Evolutionary conservation across 2,113 vertebrate genomes (phyloP), one percentile per base, ranked within the genome.

Genomic region (Cyprichromis sp.): DNA sequence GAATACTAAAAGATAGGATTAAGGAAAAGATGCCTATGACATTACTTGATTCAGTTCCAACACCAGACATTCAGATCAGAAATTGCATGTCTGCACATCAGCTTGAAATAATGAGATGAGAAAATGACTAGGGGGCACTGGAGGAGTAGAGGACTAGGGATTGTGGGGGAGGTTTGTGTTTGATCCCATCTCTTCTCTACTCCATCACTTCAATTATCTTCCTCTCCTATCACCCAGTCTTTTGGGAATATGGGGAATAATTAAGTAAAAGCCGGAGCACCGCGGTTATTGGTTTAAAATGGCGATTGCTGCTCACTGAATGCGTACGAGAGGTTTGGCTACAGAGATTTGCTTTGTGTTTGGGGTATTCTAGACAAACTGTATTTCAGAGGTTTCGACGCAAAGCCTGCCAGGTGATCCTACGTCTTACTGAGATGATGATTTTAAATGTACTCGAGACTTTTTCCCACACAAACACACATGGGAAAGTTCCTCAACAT

Each of bases 151-250:
- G 93, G 93, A 92, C 95, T 93, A 73, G 93, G 92, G 95, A 96
- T 94, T 97, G 96, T 91, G 76, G 93, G 96, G 97, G 86, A 89
- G 91, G 95, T 96, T 96, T 81, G 85, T 92, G 95, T 93, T 93
- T 97, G 97, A 97, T 96, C 96, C 95, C 81, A 89, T 95, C 96
- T 94, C 94, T 90, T 95, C 95, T 94, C 93, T 96, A 94, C 96
- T 96, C 96, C 95, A 95, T 96, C 96, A 95, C 87, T 85, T 96
- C 97, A 96, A 96, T 98, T 98, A 97, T 97, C 96, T 96, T 96
- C 95, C 97, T 97, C 87, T 91, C 53, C 88, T 84, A 89, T 93
- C 92, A 87, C 40, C 86, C n/a, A 26, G 83, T 94, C 91, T 91
- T 85, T 88, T 88, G 95, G 93, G 90, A 95, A 97, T 97, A 95